Evolutionary conservation across 2,797 vertebrate genomes (phyloP).

Genomic region (Thunnus albacares): DNA sequence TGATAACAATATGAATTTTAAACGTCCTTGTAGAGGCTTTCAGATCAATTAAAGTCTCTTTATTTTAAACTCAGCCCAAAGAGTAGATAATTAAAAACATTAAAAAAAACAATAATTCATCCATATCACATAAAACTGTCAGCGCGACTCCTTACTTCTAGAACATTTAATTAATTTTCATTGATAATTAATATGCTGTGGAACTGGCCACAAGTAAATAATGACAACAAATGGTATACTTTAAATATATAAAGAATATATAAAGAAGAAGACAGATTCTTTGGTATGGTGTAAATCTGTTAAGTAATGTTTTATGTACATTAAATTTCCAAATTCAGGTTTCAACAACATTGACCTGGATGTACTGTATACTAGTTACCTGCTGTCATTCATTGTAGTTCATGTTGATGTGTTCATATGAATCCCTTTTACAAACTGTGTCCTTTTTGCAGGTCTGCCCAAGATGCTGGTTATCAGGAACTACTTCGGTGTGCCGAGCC

Average conservation of each 20-base stretch:
- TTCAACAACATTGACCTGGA: not conserved
- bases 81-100: too few species aligned
- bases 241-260: not conserved
- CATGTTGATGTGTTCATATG: not conserved
- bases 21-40: not conserved
- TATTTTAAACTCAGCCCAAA: not conserved
- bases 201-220: too few species aligned
- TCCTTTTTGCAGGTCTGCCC: conserved; percentile 87
- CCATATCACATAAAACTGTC: too few species aligned
- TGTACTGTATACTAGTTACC: too few species aligned
- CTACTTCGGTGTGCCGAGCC: conserved; percentile 91
- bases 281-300: not conserved
- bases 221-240: too few species aligned
- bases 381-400: too few species aligned
- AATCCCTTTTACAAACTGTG: not conserved
- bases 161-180: not conserved
- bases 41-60: not conserved
- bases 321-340: not conserved
- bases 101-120: too few species aligned
- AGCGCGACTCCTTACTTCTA: not conserved
- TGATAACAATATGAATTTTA: not conserved
- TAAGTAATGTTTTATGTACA: not conserved
- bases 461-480: conserved; percentile 94
- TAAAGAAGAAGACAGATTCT: not conserved
- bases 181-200: not conserved